Conservation (phyloP, 2,113 vertebrate genomes). For the Micromys minutus region DNA sequence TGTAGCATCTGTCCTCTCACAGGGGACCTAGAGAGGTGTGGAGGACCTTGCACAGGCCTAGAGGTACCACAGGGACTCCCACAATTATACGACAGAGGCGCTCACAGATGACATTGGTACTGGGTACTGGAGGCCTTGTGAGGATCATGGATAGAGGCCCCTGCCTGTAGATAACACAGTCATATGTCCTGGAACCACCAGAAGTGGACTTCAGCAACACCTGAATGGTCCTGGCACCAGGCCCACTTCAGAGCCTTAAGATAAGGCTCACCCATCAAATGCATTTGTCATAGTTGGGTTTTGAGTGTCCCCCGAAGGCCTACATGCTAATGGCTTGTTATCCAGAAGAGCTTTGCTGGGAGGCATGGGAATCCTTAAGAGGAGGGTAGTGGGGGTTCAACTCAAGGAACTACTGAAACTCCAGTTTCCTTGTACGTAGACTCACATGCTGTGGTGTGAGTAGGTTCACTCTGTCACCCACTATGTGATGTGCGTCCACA, state of each 20-base stretch:
- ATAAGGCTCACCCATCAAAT: not conserved
- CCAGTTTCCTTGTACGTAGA: not conserved
- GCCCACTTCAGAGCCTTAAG: not conserved
- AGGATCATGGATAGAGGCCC: not conserved
- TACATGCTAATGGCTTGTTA: not conserved
- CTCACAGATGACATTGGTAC: not conserved
- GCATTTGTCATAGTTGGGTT: not conserved
- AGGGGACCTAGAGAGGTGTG: no score
- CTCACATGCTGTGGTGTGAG: not conserved
- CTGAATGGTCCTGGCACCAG: not conserved
- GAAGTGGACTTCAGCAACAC: no score
- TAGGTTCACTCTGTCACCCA: no score
- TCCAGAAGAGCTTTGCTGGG: no score
- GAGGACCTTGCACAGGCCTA: not conserved
- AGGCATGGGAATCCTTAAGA: not conserved
- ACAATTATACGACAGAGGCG: not conserved
- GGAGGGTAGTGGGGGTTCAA: not conserved
- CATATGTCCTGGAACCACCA: rapidly evolving
- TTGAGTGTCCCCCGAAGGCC: not conserved
- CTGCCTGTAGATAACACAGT: not conserved
- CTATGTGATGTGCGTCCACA: not conserved
- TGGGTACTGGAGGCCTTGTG: no score
- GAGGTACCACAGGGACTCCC: no score
- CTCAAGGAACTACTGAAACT: no score
- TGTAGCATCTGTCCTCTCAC: no score